Base-by-base conservation (phyloP, 2,888 invertebrate species). In the Ophioninae sp. region DNA sequence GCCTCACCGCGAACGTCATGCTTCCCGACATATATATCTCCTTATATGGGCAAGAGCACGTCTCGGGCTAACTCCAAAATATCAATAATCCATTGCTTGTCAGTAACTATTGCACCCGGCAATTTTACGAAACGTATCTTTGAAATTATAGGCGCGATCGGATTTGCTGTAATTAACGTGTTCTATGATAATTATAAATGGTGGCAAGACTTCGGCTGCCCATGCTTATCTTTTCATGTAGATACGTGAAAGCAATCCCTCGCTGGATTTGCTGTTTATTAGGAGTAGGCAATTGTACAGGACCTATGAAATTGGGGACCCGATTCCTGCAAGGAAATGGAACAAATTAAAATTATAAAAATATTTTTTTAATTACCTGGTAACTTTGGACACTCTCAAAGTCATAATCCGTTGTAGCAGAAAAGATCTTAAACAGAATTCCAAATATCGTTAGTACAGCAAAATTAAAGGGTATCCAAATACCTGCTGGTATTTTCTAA, bases 11-110 rank as follows among this genome's bases (percentile, higher is more conserved):
- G 79, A 83, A 85, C 82, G 82, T 85, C 85, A 85, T 73, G 81
- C 68, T 78, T 61, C 20, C 59, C 44, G 17, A 13, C n/a, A 64
- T 73, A 82, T 83, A 81, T 80, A 87, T 86, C 79, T 72, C 88
- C 88, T 86, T 88, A 86, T 88, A 88, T 85, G 87, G 87, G 73
- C 87, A 88, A 85, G 71, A 84, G 58, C 81, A 63, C 37, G 56
- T 68, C 58, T 80, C 79, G 76, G 73, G 59, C 65, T 1, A 61
- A 74, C 73, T 72, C 59, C 2, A 39, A 77, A 82, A 71, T 78
- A 74, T 67, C 20, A 64, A 64, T 61, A 20, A 68, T 71, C 56
- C 6, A 61, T 22, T 13, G 67, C 71, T 79, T 76, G 23, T 56
- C 44, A 20, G 22, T 10, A 13, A 30, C 61, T 73, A 44, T n/a